Evolutionary conservation across 2,113 vertebrate species (phyloP).

Genomic region (Condylura cristata): DNA sequence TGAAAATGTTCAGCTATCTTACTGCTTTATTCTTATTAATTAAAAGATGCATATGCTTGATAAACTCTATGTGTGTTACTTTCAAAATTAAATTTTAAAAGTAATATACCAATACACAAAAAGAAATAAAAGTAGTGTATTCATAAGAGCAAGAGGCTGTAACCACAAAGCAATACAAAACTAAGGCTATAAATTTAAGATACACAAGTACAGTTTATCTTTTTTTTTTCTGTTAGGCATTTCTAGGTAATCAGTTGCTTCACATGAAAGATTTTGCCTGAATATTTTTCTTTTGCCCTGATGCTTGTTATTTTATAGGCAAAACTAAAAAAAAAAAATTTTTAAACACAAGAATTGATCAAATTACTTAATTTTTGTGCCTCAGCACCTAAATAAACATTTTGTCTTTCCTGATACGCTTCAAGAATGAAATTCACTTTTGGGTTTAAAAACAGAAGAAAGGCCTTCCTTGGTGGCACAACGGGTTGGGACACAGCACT

Average conservation of each 20-base stretch:
- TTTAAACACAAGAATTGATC: background rate
- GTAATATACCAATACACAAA: background rate
- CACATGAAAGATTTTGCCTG: background rate
- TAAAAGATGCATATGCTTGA: background rate
- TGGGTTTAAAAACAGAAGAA: background rate
- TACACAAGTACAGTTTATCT: constrained; percentile 2
- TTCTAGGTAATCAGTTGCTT: background rate
- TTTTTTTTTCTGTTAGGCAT: background rate
- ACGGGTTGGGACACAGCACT: no score
- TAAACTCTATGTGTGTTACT: background rate
- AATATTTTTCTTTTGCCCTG: background rate
- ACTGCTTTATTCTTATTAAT: background rate
- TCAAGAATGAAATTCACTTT: constrained; percentile 15
- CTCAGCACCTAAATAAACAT: background rate
- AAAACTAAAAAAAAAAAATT: background rate
- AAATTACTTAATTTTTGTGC: background rate
- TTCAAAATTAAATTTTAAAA: background rate
- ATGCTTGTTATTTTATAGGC: background rate
- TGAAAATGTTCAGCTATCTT: background rate
- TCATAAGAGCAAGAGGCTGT: background rate
- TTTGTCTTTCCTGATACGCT: background rate
- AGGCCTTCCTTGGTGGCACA: no score
- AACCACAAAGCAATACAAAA: background rate
- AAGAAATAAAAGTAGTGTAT: no score
- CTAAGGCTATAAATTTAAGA: background rate